phyloP scores from a whole-genome alignment of 64 coral and sea anemone genomes.

The Orbicella faveolata region DNA sequence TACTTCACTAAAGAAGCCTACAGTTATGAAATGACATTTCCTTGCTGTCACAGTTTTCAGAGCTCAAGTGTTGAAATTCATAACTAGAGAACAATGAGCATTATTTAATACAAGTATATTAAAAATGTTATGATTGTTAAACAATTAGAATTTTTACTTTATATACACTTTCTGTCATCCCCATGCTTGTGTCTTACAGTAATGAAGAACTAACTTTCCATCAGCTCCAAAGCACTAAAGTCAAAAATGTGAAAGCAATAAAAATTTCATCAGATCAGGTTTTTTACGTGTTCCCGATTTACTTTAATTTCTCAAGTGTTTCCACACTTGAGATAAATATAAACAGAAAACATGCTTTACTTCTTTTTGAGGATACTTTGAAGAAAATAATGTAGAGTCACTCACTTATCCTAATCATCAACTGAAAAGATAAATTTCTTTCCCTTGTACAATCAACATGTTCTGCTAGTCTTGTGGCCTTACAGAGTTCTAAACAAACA shows the following conservation, averaged over 20 bases:
- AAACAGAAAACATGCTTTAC: neutral
- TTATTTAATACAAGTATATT: neutral
- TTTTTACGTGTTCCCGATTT: neutral
- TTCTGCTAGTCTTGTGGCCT: too few species aligned
- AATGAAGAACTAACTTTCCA: slow-evolving; percentile 98
- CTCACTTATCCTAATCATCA: too few species aligned
- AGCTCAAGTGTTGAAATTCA: neutral
- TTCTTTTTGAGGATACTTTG: neutral
- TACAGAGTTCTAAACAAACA: neutral
- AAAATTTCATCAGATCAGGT: neutral
- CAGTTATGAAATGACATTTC: neutral
- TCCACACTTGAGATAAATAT: neutral
- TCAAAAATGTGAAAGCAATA: neutral
- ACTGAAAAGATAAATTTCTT: too few species aligned
- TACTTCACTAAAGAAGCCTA: neutral
- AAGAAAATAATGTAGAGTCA: too few species aligned
- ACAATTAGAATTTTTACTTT: neutral
- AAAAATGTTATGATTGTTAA: neutral
- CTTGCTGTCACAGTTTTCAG: neutral
- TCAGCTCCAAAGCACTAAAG: slow-evolving; percentile 99
- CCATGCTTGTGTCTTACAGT: slow-evolving; percentile 99
- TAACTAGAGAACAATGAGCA: neutral
- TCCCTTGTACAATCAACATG: too few species aligned
- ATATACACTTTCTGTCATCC: slow-evolving; percentile 35
- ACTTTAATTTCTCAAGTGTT: neutral